Conservation (phyloP, 2,797 vertebrate genomes). For the Lepilemur ruficaudatus region DNA sequence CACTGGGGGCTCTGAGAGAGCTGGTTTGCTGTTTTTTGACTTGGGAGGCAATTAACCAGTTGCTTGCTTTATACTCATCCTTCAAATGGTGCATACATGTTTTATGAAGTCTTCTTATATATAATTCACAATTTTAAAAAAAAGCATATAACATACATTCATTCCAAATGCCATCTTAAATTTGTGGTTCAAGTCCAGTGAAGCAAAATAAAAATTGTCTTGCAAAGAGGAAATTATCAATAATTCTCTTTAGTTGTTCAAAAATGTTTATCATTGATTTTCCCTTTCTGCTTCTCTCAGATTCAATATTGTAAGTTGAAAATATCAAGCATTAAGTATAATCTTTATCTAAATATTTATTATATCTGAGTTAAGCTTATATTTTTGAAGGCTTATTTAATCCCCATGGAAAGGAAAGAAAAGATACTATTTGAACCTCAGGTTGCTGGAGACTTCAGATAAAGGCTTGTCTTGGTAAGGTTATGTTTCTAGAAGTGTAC, state of each 20-base stretch:
- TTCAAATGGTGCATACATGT: not conserved
- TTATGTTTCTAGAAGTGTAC: not conserved
- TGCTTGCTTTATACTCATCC: not conserved
- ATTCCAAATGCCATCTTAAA: not conserved
- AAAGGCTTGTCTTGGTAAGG: not conserved
- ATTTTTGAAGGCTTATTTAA: not conserved
- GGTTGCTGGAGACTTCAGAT: not conserved
- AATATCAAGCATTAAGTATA: not conserved
- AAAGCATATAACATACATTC: not conserved
- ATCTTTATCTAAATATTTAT: not conserved
- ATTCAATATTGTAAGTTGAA: not conserved
- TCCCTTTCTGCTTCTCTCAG: not conserved
- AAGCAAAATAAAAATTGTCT: not conserved
- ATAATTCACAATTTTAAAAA: not conserved
- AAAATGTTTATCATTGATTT: not conserved
- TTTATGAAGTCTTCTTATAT: not conserved
- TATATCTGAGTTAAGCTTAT: not conserved
- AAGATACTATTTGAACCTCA: not conserved
- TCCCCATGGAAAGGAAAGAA: not conserved
- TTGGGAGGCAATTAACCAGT: not conserved
- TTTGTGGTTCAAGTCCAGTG: not conserved
- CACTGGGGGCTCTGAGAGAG: not conserved
- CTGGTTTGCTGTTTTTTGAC: not conserved
- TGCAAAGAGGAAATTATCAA: slow-evolving; percentile 3
- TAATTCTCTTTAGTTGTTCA: not conserved